Base-by-base conservation (phyloP, 2,797 vertebrate species). In the Amphiprion clarkii region DNA sequence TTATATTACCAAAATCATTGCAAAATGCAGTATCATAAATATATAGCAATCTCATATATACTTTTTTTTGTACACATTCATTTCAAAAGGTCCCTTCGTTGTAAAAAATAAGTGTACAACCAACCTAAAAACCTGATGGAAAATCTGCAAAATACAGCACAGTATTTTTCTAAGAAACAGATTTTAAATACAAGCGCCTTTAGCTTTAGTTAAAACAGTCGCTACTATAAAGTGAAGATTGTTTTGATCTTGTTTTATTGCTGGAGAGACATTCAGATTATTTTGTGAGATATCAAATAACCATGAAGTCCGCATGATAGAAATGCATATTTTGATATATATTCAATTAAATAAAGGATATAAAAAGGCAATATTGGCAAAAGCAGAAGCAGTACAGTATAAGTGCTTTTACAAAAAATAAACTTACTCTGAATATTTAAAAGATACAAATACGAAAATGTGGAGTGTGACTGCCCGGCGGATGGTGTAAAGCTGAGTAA, bases 271-370 rank as follows among this genome's bases (percentile, higher is more conserved):
- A 51, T 81, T 63, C 82, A 67, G 54, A 82, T 82, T 80, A 72
- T 77, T 27, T 71, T 39, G 39, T 33, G 64, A 82, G 73, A 55
- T 62, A 65, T 82, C 71, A 67, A 71, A 71, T 27, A 76, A 65
- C 46, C 39, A 53, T 69, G 51, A 66, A 72, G 36, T 84, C 72
- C 66, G 48, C 14, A 58, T 48, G 10, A 16, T 85, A 74, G 71
- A 84, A 89, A 72, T 42, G 65, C 78, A 33, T 69, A 76, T 81
- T 84, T 86, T 81, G 85, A 91, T 75, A 63, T 72, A 73, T 77
- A 76, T 88, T 92, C 76, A 91, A 86, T 93, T 93, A 93, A 93
- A 93, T 93, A 92, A 89, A 82, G 56, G n/a, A 74, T 90, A 88
- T 86, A 91, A 91, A 93, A 92, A 90, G 62, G 71, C 76, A 81